phyloP scores from a whole-genome alignment of 2,888 invertebrate genomes.

The Himalopsyche tibetana region DNA sequence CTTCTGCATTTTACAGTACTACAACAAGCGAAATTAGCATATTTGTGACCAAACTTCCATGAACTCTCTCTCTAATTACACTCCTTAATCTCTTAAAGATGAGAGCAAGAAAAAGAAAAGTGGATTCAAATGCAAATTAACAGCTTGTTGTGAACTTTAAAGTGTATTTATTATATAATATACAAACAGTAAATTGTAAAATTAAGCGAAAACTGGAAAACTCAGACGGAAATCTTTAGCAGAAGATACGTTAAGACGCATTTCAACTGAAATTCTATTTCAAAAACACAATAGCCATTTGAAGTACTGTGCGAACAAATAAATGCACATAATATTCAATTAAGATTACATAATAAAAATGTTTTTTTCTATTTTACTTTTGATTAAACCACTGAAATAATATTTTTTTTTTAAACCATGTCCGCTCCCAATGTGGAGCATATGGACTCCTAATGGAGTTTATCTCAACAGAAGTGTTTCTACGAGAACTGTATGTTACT shows the following conservation, averaged over 20 bases:
- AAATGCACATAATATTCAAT: too few species aligned
- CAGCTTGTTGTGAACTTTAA: constrained; percentile 24
- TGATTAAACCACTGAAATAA: too few species aligned
- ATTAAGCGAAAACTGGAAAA: neutral
- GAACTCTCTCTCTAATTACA: constrained; percentile 34
- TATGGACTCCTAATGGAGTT: too few species aligned
- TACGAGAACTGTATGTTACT: too few species aligned
- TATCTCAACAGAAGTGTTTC: too few species aligned
- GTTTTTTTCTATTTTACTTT: too few species aligned
- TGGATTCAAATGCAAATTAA: constrained; percentile 30
- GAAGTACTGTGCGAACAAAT: too few species aligned
- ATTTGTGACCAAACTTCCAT: constrained; percentile 34
- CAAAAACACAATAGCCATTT: too few species aligned
- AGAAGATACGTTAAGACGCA: neutral
- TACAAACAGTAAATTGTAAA: constrained; percentile 22
- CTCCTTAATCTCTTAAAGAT: constrained; percentile 14
- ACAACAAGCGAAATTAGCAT: constrained; percentile 5
- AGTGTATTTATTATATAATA: constrained; percentile 8
- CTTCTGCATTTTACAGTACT: neutral
- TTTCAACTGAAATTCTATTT: too few species aligned
- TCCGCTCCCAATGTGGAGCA: too few species aligned
- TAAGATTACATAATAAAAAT: too few species aligned
- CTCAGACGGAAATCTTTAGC: neutral
- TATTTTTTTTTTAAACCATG: too few species aligned
- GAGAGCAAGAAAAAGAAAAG: constrained; percentile 10